These are phyloP conservation scores for Paralvinella palmiformis DNA, from an alignment of 1,140 invertebrate species.

Conservation along the genomic window DNA sequence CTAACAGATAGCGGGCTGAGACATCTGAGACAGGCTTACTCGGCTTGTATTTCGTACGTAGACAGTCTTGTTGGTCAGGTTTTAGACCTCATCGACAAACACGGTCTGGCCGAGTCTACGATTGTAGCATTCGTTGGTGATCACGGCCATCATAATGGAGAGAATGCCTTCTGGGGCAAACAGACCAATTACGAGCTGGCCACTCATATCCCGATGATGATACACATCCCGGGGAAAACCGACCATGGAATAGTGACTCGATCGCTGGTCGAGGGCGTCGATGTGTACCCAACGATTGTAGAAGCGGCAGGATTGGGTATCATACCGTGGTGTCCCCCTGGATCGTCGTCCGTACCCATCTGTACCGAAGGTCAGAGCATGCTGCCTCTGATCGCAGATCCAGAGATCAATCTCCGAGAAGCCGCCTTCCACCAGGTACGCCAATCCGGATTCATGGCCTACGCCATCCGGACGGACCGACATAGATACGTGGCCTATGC, in stretches of 20 bases:
- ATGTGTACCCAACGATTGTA: neutral
- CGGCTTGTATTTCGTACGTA: neutral
- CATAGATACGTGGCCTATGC: too few relatives aligned
- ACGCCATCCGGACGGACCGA: too few relatives aligned
- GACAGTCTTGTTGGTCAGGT: constrained; percentile 23
- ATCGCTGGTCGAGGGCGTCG: neutral
- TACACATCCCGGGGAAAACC: neutral
- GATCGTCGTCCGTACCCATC: neutral
- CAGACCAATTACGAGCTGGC: neutral
- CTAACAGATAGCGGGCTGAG: neutral
- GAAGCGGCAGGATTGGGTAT: neutral
- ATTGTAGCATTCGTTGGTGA: constrained; percentile 24
- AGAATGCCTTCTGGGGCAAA: constrained; percentile 18
- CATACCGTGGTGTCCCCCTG: neutral
- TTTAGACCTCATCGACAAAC: constrained; percentile 17
- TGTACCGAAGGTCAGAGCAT: neutral
- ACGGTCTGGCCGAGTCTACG: constrained; percentile 22
- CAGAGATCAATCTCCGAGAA: too few relatives aligned
- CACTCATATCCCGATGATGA: neutral
- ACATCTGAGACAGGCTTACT: neutral
- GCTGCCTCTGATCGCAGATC: too few relatives aligned
- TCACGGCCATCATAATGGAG: constrained; percentile 24
- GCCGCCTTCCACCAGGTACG: too few relatives aligned
- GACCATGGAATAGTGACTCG: neutral
- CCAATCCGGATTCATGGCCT: too few relatives aligned